A percentile compares a stretch with the other conserved stretches of the same genome.
phyloP scores from a whole-genome alignment of 2,888 invertebrate species.

The Cyaniris semiargus region DNA sequence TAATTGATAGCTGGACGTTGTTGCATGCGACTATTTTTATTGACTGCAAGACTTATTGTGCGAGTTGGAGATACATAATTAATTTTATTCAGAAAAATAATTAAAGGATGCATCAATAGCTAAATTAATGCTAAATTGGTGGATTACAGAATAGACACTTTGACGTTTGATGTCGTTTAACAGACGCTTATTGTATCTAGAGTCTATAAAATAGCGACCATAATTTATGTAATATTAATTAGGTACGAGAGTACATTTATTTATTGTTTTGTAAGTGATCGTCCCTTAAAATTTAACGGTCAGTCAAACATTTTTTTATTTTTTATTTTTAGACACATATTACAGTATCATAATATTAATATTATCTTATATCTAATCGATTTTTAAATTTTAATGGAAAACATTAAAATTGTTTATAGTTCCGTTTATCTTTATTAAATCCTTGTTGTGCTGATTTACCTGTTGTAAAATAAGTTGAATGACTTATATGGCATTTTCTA shows the following conservation, averaged over 20 bases:
- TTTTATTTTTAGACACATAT: too few species aligned
- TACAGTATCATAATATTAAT: too few species aligned
- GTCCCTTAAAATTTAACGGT: too few species aligned
- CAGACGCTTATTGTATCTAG: not conserved
- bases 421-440: conserved; percentile 10
- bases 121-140: not conserved
- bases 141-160: not conserved
- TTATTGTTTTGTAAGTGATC: too few species aligned
- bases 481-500: conserved; percentile 12
- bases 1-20: conserved; percentile 41
- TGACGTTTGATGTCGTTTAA: not conserved
- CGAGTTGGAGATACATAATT: conserved; percentile 28
- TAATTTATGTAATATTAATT: too few species aligned
- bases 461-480: conserved; percentile 16
- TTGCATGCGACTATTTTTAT: conserved; percentile 34
- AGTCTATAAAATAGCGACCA: too few species aligned
- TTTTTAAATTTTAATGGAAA: not conserved
- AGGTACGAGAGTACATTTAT: too few species aligned
- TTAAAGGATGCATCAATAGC: not conserved
- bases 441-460: conserved; percentile 10
- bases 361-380: not conserved
- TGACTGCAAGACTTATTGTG: conserved; percentile 27
- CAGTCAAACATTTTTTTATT: too few species aligned
- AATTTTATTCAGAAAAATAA: conserved; percentile 14
- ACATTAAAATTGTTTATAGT: conserved; percentile 21